Evolutionary conservation across 2,888 invertebrate species (phyloP).

Genomic region (Hybos culiciformis): DNA sequence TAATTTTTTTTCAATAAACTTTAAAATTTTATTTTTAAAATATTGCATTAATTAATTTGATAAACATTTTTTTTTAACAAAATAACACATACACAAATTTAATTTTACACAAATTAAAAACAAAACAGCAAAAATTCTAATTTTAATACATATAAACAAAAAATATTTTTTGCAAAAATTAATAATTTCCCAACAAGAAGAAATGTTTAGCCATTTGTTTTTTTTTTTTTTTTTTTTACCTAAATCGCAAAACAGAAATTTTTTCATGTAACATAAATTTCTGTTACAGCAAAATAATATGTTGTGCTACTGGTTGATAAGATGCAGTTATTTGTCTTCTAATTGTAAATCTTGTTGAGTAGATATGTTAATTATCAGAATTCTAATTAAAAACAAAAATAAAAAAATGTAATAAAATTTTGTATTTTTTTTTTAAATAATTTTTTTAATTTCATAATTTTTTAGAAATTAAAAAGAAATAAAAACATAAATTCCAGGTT

Average conservation of each 20-base stretch:
- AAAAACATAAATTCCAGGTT: too few relatives aligned
- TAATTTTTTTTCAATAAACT: not conserved
- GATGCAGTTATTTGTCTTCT: slow-evolving; percentile 37
- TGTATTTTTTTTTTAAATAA: too few relatives aligned
- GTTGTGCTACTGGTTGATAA: slow-evolving; percentile 29
- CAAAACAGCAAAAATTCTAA: too few relatives aligned
- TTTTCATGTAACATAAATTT: too few relatives aligned
- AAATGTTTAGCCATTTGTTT: not conserved
- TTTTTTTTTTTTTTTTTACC: not conserved
- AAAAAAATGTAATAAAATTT: too few relatives aligned
- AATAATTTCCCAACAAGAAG: too few relatives aligned
- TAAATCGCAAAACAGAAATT: too few relatives aligned
- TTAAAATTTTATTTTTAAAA: not conserved
- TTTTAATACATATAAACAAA: too few relatives aligned
- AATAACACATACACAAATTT: not conserved
- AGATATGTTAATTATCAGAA: slow-evolving; percentile 34
- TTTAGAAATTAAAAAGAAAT: too few relatives aligned
- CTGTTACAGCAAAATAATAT: not conserved
- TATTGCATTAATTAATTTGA: not conserved
- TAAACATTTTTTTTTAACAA: too few relatives aligned
- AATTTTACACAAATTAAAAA: not conserved
- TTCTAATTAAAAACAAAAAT: slow-evolving; percentile 23
- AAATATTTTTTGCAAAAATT: too few relatives aligned
- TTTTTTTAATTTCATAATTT: too few relatives aligned
- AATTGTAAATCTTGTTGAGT: slow-evolving; percentile 38